Evolutionary conservation across 2,113 vertebrate genomes (phyloP).

Genomic region (Campylomormyrus tamandua): DNA sequence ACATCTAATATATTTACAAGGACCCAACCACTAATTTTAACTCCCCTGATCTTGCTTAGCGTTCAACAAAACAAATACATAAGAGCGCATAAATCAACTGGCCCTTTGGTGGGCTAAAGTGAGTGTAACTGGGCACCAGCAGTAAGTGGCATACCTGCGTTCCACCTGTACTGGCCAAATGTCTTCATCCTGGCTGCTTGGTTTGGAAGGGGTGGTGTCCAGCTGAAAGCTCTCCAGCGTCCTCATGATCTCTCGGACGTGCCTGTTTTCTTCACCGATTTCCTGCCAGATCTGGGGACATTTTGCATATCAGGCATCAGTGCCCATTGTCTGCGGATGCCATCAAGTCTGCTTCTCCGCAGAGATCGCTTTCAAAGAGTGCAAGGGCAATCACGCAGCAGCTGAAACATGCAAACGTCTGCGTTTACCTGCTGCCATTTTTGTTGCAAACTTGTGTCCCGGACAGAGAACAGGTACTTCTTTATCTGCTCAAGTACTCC

Average conservation of each 20-base stretch:
- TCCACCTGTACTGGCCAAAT: constrained; percentile 81
- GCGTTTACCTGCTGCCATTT: constrained; percentile 87
- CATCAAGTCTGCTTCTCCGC: neutral
- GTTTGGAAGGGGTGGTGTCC: constrained; percentile 71
- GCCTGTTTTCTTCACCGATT: constrained; percentile 83
- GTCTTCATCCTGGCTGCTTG: constrained; percentile 70
- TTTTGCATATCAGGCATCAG: neutral
- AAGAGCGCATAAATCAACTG: neutral
- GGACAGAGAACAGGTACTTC: constrained; percentile 74
- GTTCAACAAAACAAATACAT: neutral
- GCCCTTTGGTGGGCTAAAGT: neutral
- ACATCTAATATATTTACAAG: neutral
- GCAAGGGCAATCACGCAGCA: neutral
- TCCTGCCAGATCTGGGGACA: constrained; percentile 76
- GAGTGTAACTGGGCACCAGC: neutral
- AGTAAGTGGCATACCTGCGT: constrained; percentile 60
- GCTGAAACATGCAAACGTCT: too few relatives aligned
- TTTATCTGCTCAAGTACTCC: constrained; percentile 90
- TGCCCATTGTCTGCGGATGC: too few relatives aligned
- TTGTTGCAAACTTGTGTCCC: constrained; percentile 75
- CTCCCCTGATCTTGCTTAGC: neutral
- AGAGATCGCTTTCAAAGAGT: neutral
- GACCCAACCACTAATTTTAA: neutral
- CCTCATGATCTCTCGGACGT: constrained; percentile 88
- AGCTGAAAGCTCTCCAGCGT: constrained; percentile 85